Base-by-base conservation (phyloP, 2,888 invertebrate species). In the Trypoxylon attenuatum region DNA sequence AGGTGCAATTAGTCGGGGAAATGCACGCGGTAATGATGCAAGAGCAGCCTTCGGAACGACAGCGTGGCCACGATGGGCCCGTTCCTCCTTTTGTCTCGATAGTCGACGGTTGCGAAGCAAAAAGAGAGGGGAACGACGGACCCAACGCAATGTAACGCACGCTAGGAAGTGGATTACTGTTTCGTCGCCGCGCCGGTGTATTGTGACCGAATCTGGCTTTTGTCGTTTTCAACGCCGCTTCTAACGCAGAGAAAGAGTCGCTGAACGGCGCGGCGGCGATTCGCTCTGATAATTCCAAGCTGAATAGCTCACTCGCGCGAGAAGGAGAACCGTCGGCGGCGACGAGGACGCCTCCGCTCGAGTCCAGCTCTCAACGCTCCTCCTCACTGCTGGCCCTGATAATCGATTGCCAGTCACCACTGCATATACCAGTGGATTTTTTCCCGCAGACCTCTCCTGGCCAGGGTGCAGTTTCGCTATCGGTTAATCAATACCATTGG, bases 1-100 rank as follows among this genome's bases (percentile, higher is more conserved):
- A 55, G 65, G 54, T 39, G 78, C 81, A 82, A 82, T 82, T 82
- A 82, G 79, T 81, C 76, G 70, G 62, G 71, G 77, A 79, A 77
- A 78, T 72, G 77, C 79, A 71, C 69, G 69, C 66, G 71, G 75
- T 77, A 77, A 78, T 71, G 76, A 78, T 73, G 68, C 71, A 65
- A 71, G 70, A 69, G 72, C 58, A 67, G 53, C 73, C 56, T 61
- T 50, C 80, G 80, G 75, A 64, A 75, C 71, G 64, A 63, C 56
- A 59, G 55, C 53, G 61, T 53, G 39, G 46, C 8, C 27, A 41
- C 45, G 21, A 16, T 42, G 50, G 43, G 52, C 45, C 61, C 55
- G 18, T 52, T 56, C 45, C 58, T 54, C 55, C 46, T 69, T 65
- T 51, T 49, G 57, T 58, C 46, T 62, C 45, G 42, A 46, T 52